These are phyloP conservation scores for Dipus sagitta DNA, from an alignment of 2,797 vertebrate genomes.

Conservation along the genomic window DNA sequence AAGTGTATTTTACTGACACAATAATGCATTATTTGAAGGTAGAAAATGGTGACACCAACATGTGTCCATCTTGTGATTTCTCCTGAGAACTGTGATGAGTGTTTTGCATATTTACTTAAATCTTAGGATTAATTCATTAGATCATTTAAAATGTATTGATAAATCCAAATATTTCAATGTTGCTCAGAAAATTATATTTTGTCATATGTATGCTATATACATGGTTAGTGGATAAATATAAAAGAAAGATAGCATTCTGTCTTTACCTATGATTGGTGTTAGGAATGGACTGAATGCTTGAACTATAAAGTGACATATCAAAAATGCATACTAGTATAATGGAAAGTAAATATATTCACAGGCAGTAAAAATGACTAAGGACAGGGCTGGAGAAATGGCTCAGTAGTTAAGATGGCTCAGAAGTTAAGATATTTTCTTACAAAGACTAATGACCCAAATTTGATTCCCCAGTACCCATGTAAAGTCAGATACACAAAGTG, in stretches of 20 bases:
- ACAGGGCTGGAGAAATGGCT: too few species aligned
- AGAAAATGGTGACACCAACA: background rate
- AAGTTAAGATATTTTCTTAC: too few species aligned
- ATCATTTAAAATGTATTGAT: background rate
- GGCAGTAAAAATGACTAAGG: background rate
- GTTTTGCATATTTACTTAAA: conserved; percentile 28
- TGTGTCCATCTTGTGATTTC: conserved; percentile 3
- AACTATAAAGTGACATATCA: background rate
- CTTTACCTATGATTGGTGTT: conserved; percentile 17
- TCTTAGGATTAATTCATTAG: background rate
- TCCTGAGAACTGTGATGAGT: background rate
- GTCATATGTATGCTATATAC: background rate
- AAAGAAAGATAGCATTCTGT: background rate
- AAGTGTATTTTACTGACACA: background rate
- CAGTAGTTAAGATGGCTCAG: too few species aligned
- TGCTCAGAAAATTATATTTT: background rate
- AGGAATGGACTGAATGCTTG: background rate
- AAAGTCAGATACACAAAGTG: too few species aligned
- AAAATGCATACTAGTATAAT: background rate
- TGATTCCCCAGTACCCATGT: too few species aligned
- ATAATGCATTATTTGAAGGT: background rate
- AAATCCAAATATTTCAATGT: background rate
- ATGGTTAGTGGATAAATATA: background rate
- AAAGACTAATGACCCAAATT: too few species aligned
- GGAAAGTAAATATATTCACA: conserved; percentile 28